phyloP scores from a whole-genome alignment of 1,140 invertebrate genomes.

The Aphelenchoides fujianensis region DNA sequence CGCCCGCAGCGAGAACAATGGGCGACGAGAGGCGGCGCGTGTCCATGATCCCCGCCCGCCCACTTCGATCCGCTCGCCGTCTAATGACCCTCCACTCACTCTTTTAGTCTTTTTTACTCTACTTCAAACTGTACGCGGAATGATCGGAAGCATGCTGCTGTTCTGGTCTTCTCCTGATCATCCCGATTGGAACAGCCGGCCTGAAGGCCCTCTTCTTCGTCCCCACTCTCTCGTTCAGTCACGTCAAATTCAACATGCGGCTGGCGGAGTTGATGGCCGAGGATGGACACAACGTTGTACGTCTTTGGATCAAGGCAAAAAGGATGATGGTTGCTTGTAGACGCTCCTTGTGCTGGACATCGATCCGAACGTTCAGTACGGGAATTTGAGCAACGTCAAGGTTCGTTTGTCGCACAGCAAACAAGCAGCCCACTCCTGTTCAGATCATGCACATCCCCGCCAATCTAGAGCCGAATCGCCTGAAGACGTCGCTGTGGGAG shows the following conservation, averaged over 20 bases:
- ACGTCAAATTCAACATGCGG: conserved; percentile 49
- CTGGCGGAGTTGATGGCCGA: conserved; percentile 40
- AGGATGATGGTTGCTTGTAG: conserved; percentile 37
- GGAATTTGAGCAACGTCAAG: conserved; percentile 21
- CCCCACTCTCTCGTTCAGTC: conserved; percentile 53
- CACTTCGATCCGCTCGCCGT: background rate
- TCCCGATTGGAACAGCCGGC: background rate
- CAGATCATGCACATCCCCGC: conserved; percentile 35
- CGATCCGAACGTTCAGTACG: conserved; percentile 42
- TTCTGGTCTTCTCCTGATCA: conserved; percentile 5
- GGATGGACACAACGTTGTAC: conserved; percentile 45
- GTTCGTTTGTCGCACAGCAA: background rate
- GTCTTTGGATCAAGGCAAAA: conserved; percentile 15
- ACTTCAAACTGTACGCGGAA: too few species aligned
- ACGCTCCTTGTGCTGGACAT: conserved; percentile 49
- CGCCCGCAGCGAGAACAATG: background rate
- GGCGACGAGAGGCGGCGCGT: too few species aligned
- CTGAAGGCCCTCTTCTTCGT: conserved; percentile 31
- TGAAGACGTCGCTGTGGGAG: conserved; percentile 44
- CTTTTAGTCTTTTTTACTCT: too few species aligned
- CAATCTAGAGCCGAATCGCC: conserved; percentile 26
- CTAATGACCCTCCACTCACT: background rate
- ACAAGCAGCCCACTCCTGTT: conserved; percentile 10
- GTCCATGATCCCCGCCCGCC: background rate
- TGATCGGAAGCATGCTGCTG: too few species aligned